A percentile compares a stretch with the other conserved stretches of the same genome.
Evolutionary conservation across 2,888 invertebrate species (phyloP).

Genomic region (Chymomyza fuscimana): DNA sequence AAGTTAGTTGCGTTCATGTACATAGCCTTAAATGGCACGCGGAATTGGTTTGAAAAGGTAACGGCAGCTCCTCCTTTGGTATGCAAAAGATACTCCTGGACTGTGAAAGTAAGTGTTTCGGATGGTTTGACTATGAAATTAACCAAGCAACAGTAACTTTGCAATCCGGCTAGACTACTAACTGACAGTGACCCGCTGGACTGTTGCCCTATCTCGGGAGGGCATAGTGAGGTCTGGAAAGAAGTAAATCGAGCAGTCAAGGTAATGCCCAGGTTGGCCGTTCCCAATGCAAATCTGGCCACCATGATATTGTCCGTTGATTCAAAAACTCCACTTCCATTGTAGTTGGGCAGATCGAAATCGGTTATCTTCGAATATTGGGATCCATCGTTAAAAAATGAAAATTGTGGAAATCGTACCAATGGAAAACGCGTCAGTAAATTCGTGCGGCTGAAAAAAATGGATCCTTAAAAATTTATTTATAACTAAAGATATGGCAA

Average conservation of each 20-base stretch:
- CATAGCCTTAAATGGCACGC: not conserved
- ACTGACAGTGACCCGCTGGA: constrained; percentile 44
- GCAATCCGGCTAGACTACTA: constrained; percentile 11
- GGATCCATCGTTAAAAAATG: constrained; percentile 58
- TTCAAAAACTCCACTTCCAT: constrained; percentile 79
- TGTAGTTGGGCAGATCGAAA: constrained; percentile 72
- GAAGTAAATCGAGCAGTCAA: constrained; percentile 85
- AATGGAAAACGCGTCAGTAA: not conserved
- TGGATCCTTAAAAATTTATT: no score
- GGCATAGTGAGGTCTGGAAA: constrained; percentile 80
- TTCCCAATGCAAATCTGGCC: constrained; percentile 80
- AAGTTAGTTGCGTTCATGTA: constrained; percentile 42
- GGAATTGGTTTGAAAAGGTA: constrained; percentile 32
- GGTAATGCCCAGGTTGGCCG: constrained; percentile 67
- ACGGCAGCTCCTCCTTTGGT: constrained; percentile 5
- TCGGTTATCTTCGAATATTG: constrained; percentile 73
- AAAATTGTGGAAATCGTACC: constrained; percentile 24
- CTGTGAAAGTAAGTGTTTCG: constrained; percentile 65
- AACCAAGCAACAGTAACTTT: constrained; percentile 58
- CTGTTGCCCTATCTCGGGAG: constrained; percentile 78
- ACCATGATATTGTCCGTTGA: constrained; percentile 85
- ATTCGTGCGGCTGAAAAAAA: not conserved
- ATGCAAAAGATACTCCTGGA: constrained; percentile 29
- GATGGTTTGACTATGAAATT: constrained; percentile 41
- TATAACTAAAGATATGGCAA: no score